phyloP scores from a whole-genome alignment of 2,888 invertebrate genomes.

The Hedya salicella region DNA sequence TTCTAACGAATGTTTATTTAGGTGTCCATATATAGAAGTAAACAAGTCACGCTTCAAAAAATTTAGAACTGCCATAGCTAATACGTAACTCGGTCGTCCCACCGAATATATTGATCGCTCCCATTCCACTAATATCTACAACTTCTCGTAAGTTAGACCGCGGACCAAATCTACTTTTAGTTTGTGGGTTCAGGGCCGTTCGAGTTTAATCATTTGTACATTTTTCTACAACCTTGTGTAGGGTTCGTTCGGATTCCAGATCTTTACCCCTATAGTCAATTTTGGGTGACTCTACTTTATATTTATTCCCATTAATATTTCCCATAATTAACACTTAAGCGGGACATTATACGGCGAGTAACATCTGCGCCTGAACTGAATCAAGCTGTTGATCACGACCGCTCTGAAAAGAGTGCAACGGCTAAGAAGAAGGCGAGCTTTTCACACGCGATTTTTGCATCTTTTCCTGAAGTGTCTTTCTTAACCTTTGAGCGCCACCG shows the following conservation, averaged over 20 bases:
- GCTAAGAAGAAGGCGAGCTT: too few species aligned
- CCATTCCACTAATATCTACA: slow-evolving; percentile 28
- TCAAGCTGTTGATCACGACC: too few species aligned
- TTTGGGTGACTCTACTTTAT: too few species aligned
- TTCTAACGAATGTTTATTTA: background rate
- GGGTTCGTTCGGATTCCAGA: background rate
- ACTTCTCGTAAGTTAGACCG: slow-evolving; percentile 18
- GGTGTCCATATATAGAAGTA: background rate
- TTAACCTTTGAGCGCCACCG: too few species aligned
- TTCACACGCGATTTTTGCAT: too few species aligned
- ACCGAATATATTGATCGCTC: slow-evolving; percentile 23
- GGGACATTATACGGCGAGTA: too few species aligned
- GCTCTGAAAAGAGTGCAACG: too few species aligned
- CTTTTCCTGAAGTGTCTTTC: too few species aligned
- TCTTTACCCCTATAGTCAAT: too few species aligned
- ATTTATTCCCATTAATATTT: too few species aligned
- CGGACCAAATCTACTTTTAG: slow-evolving; percentile 27
- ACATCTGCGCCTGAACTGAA: too few species aligned
- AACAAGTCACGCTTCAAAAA: slow-evolving; percentile 8
- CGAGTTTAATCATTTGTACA: background rate
- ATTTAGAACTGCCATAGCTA: background rate
- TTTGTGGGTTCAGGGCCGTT: slow-evolving; percentile 27
- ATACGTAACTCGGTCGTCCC: slow-evolving; percentile 5
- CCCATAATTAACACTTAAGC: too few species aligned
- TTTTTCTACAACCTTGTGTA: background rate